Base-by-base conservation (phyloP, 1,140 invertebrate genomes). In the Aphidius gifuensis region DNA sequence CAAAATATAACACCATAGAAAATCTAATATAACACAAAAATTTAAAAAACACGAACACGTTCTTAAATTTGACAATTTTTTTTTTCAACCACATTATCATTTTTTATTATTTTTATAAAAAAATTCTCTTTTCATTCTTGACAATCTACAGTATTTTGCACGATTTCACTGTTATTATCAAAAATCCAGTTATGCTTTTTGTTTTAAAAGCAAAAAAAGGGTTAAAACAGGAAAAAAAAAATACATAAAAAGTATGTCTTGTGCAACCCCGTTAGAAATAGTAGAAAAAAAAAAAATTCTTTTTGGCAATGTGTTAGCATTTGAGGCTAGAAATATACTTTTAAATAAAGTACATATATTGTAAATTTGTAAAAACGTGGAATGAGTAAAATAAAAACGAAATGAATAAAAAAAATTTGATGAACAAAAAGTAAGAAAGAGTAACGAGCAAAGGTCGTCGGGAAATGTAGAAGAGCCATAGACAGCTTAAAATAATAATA, bases 241-340 rank as follows among this genome's bases (percentile, higher is more conserved):
- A 40, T 50, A 23, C 7, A 21, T 23, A 32, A 5, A 9, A 9
- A 23, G 49, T 50, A 50, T 21, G 9, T 32, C 9, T 42, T 45
- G 8, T 43, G 23, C 9, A 9, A n/a, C 16, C 4, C 21, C 5
- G 38, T 16, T 46, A 58, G 46, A 45, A 16, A n/a, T 7, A 5
- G 0, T 43, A 58, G 11, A n/a, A 58, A 58, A 56, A 56, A 62
- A 39, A 1, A 51, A 39, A 32, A 44, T 32, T 38, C 54, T 57
- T 23, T 60, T 21, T 32, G 23, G 23, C 23, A 32, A 32, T 32
- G 23, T 32, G 23, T 32, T 32, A 32, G 4, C 23, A 16, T 16
- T 16, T 16, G 16, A 16, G 16, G 58, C 61, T 56, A 66, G 61
- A 63, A 66, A 66, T 61, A 66, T 63, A 66, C 65, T 49, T 53